phyloP scores from a whole-genome alignment of 2,888 invertebrate species.

The Amaurobius ferox region DNA sequence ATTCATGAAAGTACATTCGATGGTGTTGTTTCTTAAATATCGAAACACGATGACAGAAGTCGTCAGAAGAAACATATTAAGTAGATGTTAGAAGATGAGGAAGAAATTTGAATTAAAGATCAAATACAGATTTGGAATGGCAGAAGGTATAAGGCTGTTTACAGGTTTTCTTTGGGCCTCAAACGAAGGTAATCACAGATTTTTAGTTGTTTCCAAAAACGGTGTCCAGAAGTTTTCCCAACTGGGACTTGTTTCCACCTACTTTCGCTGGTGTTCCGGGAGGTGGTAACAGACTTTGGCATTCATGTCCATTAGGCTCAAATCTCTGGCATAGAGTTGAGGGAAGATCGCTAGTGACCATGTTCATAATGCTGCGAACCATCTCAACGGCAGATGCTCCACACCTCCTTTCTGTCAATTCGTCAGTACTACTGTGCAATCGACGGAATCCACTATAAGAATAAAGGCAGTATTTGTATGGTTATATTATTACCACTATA shows the following conservation, averaged over 20 bases:
- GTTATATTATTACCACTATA: too few species aligned
- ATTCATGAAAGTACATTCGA: not conserved
- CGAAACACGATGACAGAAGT: too few species aligned
- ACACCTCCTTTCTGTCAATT: constrained; percentile 21
- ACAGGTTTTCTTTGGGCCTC: not conserved
- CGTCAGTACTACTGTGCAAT: constrained; percentile 38
- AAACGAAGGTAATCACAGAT: constrained; percentile 37
- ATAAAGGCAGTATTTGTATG: too few species aligned
- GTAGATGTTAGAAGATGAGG: too few species aligned
- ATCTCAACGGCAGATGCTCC: constrained; percentile 42
- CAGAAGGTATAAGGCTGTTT: too few species aligned
- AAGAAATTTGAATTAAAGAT: too few species aligned
- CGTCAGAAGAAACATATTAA: too few species aligned
- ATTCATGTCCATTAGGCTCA: constrained; percentile 33
- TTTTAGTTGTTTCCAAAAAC: constrained; percentile 52
- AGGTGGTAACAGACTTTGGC: constrained; percentile 17
- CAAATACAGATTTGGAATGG: too few species aligned
- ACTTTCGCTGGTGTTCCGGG: constrained; percentile 50
- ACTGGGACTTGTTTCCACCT: constrained; percentile 44
- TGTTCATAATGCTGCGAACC: constrained; percentile 42
- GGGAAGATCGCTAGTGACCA: constrained; percentile 46
- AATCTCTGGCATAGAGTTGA: constrained; percentile 38
- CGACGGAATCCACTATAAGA: constrained; percentile 48
- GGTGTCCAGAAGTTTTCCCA: constrained; percentile 58
- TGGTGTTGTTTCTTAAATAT: too few species aligned